These are phyloP conservation scores for Apoda limacodes DNA, from an alignment of 2,888 invertebrate species.

Conservation along the genomic window DNA sequence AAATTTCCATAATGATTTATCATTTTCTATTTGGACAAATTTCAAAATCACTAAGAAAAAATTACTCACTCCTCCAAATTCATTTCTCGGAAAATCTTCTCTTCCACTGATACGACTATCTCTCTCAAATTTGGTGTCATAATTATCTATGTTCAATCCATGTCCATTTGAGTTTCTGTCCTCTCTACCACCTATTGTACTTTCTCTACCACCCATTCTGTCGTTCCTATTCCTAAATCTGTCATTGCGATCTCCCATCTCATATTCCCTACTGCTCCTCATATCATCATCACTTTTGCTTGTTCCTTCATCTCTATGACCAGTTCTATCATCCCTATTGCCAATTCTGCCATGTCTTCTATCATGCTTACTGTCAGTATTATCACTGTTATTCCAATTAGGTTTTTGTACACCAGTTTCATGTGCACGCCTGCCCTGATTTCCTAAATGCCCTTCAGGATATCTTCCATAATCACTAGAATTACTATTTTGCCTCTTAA, in stretches of 20 bases:
- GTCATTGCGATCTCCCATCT: conserved; percentile 23
- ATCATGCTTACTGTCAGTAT: conserved; percentile 33
- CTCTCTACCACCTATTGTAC: conserved; percentile 15
- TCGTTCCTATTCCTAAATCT: conserved; percentile 24
- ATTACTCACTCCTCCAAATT: conserved; percentile 40
- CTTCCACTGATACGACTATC: conserved; percentile 26
- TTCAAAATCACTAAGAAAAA: conserved; percentile 3
- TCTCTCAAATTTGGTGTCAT: conserved; percentile 21
- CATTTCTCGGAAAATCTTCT: conserved; percentile 35
- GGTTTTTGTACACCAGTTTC: too few species aligned
- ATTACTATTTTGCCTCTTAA: conserved; percentile 50
- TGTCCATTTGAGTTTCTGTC: too few species aligned
- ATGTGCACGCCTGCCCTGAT: too few species aligned
- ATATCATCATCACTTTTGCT: conserved; percentile 12
- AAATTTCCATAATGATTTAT: too few species aligned
- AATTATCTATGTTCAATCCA: conserved; percentile 22
- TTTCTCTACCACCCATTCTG: conserved; percentile 23
- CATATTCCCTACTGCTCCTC: conserved; percentile 10
- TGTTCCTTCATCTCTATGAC: conserved; percentile 16
- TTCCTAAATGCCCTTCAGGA: conserved; percentile 31
- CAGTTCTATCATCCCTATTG: conserved; percentile 22
- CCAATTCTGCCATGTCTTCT: conserved; percentile 21
- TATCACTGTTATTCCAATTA: conserved; percentile 28
- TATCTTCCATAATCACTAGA: conserved; percentile 27
- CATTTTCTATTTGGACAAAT: too few species aligned